phyloP scores from a whole-genome alignment of 1,140 invertebrate species.

The Homarus americanus region DNA sequence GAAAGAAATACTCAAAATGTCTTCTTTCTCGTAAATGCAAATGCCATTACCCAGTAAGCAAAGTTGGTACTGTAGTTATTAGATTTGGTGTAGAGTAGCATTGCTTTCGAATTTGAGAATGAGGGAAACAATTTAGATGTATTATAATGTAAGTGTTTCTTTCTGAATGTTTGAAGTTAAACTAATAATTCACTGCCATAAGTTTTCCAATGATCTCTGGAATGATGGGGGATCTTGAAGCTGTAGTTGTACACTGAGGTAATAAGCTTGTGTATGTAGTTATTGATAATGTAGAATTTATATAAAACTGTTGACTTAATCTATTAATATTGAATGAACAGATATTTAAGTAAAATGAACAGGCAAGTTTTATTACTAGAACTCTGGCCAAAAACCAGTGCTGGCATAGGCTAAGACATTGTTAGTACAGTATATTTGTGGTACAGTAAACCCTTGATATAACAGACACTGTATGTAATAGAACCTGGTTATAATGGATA shows the following conservation, averaged over 20 bases:
- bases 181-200: slow-evolving; percentile 42
- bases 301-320: not conserved
- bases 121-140: not conserved
- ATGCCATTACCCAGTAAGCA: no score
- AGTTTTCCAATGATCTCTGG: slow-evolving; percentile 28
- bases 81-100: no score
- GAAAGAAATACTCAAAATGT: no score
- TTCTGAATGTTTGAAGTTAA: not conserved
- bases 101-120: no score
- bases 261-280: not conserved
- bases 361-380: not conserved
- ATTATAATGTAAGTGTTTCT: not conserved
- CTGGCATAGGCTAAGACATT: no score
- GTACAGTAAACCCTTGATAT: no score
- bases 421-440: no score
- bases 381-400: no score
- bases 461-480: no score
- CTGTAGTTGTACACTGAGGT: not conserved
- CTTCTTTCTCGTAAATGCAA: no score
- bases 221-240: not conserved
- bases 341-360: not conserved
- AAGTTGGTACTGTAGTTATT: no score
- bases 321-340: not conserved
- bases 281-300: not conserved
- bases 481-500: no score